phyloP scores from a whole-genome alignment of 1,140 invertebrate genomes.

The Bicyclus anynana region DNA sequence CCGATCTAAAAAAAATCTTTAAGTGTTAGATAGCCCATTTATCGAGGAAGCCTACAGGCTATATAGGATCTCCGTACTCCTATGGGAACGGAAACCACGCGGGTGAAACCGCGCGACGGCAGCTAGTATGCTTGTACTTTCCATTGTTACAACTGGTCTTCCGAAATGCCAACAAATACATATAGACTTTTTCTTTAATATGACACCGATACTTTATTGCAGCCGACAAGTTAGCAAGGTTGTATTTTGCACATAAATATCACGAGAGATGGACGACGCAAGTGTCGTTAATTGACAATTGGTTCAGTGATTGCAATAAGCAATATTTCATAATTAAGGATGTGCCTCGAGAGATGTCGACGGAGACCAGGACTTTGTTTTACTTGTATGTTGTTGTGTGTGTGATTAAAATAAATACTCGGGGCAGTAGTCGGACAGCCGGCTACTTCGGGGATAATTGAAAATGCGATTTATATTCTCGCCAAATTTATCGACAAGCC shows the following conservation, averaged over 20 bases:
- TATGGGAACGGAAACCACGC: too few relatives aligned
- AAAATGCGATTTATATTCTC: conserved; percentile 70
- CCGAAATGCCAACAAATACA: neutral
- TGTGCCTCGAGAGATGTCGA: conserved; percentile 52
- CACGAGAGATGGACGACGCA: conserved; percentile 9
- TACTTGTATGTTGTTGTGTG: conserved; percentile 41
- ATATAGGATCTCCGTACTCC: too few relatives aligned
- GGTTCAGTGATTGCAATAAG: conserved; percentile 29
- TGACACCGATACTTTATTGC: neutral
- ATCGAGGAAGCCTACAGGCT: too few relatives aligned
- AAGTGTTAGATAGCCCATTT: too few relatives aligned
- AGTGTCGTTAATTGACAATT: conserved; percentile 26
- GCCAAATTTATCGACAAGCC: conserved; percentile 69
- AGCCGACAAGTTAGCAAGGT: neutral
- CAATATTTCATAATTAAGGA: conserved; percentile 56
- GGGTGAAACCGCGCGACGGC: too few relatives aligned
- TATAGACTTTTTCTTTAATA: neutral
- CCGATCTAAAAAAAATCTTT: too few relatives aligned
- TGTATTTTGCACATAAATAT: conserved; percentile 2
- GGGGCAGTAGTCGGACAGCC: conserved; percentile 61
- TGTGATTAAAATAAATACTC: conserved; percentile 71
- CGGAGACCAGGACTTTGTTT: conserved; percentile 34
- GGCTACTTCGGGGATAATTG: conserved; percentile 68
- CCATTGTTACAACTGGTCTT: neutral
- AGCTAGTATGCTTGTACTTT: too few relatives aligned